Evolutionary conservation across 2,888 invertebrate genomes (phyloP), one percentile per base, ranked within the genome.

Genomic region (Halictus ligatus): DNA sequence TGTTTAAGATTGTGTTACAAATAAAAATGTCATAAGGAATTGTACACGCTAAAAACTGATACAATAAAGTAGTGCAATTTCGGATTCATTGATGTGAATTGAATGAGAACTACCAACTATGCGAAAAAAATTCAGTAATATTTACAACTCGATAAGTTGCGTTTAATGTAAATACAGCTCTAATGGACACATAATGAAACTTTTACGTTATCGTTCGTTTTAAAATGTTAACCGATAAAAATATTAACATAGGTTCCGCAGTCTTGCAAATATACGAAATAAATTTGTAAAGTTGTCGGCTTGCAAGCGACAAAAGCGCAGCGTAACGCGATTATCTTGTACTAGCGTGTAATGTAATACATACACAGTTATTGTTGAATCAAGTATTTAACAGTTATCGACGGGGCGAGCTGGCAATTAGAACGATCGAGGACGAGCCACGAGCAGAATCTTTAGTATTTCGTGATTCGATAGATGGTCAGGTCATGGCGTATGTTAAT

Each of bases 401-500:
- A 85, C 88, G 35, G 84, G 80, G 85, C 64, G 60, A 75, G 72
- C 58, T 75, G 75, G 80, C 78, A 89, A 89, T 89, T 88, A 79
- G 81, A 80, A 80, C 82, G 75, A 72, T 60, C 50, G 82, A 80
- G 76, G 76, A 80, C 81, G 46, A 78, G 67, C 43, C 75, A 80
- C 81, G 46, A 78, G 67, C 43, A 50, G 67, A 75, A 86, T 81
- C 78, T 88, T 80, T 85, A 81, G 78, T 73, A 80, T 87, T 84
- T 89, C 74, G 76, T 86, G 78, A 88, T 77, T 75, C 78, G 75
- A 75, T 89, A 84, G 78, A 83, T 80, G 72, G 48, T 90, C 80
- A 80, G 81, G 92, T 92, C 93, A 98, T 98, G 98, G 97, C 98
- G 94, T 97, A 97, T 95, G 97, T 98, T 92, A 97, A 97, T 95